phyloP scores from a whole-genome alignment of 2,888 invertebrate genomes.

The Lissocephala sabroskyi region DNA sequence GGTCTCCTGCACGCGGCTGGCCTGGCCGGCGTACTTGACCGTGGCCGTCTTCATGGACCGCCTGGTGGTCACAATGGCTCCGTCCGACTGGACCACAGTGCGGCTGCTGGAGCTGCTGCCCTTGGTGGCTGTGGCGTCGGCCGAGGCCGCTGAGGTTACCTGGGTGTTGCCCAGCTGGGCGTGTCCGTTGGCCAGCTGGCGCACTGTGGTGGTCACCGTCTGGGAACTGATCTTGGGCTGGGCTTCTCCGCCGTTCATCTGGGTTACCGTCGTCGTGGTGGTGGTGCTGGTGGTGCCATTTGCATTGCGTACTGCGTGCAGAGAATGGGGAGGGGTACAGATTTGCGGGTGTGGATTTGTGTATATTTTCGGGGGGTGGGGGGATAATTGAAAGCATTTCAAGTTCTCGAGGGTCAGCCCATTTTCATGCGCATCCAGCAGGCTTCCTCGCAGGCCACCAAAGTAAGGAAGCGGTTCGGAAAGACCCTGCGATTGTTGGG shows the following conservation, averaged over 20 bases:
- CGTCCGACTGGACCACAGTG: conserved; percentile 47
- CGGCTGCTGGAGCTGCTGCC: conserved; percentile 33
- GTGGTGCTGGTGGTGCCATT: conserved; percentile 7
- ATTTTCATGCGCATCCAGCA: too few relatives aligned
- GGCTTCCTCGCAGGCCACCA: too few relatives aligned
- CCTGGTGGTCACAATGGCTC: conserved; percentile 53
- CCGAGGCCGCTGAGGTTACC: conserved; percentile 41
- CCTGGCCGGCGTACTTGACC: conserved; percentile 76
- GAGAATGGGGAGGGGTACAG: too few relatives aligned
- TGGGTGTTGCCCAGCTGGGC: conserved; percentile 38
- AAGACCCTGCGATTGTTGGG: too few relatives aligned
- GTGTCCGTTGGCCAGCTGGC: conserved; percentile 38
- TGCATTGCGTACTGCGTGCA: conserved; percentile 18
- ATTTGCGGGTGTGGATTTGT: too few relatives aligned
- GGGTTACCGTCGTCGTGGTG: conserved; percentile 30
- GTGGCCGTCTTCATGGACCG: conserved; percentile 69
- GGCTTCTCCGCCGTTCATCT: conserved; percentile 10
- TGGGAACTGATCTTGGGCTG: conserved; percentile 7
- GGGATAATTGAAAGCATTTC: too few relatives aligned
- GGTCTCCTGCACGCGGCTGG: conserved; percentile 75
- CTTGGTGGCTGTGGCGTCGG: conserved; percentile 50
- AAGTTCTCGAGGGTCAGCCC: too few relatives aligned
- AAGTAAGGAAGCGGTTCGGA: too few relatives aligned
- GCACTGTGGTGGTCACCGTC: conserved; percentile 34
- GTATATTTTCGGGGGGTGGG: too few relatives aligned